phyloP scores from a whole-genome alignment of 2,797 vertebrate genomes.

The Chrosomus eos region DNA sequence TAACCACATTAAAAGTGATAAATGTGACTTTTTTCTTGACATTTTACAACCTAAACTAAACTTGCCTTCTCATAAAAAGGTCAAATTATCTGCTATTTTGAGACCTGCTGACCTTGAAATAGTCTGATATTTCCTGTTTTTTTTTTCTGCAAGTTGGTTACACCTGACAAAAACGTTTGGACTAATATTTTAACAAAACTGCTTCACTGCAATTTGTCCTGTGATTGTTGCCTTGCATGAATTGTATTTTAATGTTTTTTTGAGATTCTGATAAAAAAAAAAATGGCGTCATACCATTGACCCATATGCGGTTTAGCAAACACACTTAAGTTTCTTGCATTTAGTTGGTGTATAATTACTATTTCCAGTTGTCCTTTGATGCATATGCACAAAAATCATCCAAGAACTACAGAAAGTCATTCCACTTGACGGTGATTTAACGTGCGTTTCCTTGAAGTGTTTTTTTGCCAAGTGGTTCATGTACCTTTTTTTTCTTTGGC shows the following conservation, averaged over 20 bases:
- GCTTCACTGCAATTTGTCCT: background rate
- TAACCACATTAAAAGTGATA: background rate
- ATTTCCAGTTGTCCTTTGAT: slow-evolving; percentile 4
- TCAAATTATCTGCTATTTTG: background rate
- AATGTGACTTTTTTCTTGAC: background rate
- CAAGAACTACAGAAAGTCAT: slow-evolving; percentile 20
- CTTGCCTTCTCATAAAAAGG: background rate
- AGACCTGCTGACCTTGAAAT: background rate
- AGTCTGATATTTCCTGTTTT: background rate
- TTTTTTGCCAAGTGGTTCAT: slow-evolving; percentile 24
- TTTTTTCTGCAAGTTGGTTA: background rate
- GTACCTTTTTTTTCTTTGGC: slow-evolving; percentile 2
- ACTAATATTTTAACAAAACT: background rate
- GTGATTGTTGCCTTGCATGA: background rate
- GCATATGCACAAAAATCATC: background rate
- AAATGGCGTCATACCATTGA: background rate
- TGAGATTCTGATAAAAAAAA: background rate
- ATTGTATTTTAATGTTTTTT: background rate
- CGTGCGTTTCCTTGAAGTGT: background rate
- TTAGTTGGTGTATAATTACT: slow-evolving; percentile 18
- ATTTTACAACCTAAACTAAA: background rate
- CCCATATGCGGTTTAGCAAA: background rate
- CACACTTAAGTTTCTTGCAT: background rate
- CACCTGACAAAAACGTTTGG: background rate
- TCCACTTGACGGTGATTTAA: slow-evolving; percentile 16